Evolutionary conservation across 2,888 invertebrate species (phyloP).

Genomic region (Polyploca ridens): DNA sequence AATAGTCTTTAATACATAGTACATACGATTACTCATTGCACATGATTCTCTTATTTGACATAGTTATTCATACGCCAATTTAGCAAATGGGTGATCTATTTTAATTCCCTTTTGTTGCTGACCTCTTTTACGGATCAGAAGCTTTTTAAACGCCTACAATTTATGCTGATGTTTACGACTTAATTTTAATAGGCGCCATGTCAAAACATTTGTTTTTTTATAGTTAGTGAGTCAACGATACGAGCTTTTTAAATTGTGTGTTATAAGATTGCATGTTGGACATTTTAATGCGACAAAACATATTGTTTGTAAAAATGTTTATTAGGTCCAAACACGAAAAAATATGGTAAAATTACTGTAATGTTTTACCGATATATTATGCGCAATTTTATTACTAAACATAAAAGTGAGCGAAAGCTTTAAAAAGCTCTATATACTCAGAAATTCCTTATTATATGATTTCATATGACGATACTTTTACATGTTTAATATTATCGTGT

Average conservation of each 20-base stretch:
- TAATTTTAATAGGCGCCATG: constrained; percentile 6
- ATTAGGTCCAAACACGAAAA: too few species aligned
- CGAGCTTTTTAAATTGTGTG: not conserved
- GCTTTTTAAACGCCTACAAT: constrained; percentile 8
- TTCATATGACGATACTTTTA: too few species aligned
- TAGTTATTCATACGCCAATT: constrained; percentile 7
- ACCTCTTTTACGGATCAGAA: constrained; percentile 12
- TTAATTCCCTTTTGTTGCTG: constrained; percentile 12
- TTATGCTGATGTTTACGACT: constrained; percentile 6
- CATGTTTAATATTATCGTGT: too few species aligned
- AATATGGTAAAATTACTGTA: too few species aligned
- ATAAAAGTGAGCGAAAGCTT: too few species aligned
- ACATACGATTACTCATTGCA: not conserved
- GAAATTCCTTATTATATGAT: too few species aligned
- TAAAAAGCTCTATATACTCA: too few species aligned
- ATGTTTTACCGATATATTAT: too few species aligned
- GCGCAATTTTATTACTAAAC: too few species aligned
- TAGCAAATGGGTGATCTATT: constrained; percentile 9
- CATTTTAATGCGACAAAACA: too few species aligned
- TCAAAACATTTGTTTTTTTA: constrained; percentile 5
- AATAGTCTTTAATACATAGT: not conserved
- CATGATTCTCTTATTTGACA: not conserved
- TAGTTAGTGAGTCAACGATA: not conserved
- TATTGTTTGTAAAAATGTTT: too few species aligned
- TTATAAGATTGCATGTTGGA: not conserved